These are phyloP conservation scores for Sebastes alutus DNA, from an alignment of 2,797 vertebrate species.

Conservation along the genomic window DNA sequence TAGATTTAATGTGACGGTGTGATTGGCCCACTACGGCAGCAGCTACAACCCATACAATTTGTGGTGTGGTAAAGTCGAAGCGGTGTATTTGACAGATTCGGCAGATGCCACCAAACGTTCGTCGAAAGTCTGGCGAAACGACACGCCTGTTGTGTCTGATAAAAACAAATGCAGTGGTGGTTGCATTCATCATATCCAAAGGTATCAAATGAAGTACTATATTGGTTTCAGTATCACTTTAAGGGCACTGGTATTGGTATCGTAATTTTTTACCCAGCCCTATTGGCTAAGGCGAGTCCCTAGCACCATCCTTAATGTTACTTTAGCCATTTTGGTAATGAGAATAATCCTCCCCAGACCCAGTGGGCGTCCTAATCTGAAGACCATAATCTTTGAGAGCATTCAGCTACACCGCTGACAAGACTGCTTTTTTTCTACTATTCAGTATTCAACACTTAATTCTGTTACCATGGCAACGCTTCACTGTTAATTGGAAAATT, in stretches of 20 bases:
- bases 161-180: background rate
- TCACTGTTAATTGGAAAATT: conserved; percentile 53
- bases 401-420: background rate
- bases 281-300: background rate
- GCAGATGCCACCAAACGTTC: background rate
- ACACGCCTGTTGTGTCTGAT: background rate
- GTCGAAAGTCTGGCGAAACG: background rate
- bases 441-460: conserved; percentile 43
- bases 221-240: background rate
- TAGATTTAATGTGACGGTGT: background rate
- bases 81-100: background rate
- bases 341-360: background rate
- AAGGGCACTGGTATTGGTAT: background rate
- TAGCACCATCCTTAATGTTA: background rate
- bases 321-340: background rate
- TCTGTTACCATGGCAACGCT: conserved; percentile 42
- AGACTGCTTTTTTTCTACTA: background rate
- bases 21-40: background rate
- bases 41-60: background rate
- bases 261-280: no score
- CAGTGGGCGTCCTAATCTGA: background rate
- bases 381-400: background rate
- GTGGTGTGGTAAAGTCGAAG: background rate
- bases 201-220: background rate
- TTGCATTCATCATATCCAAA: background rate